Base-by-base conservation (phyloP, 2,797 vertebrate species). In the Myotis planiceps region DNA sequence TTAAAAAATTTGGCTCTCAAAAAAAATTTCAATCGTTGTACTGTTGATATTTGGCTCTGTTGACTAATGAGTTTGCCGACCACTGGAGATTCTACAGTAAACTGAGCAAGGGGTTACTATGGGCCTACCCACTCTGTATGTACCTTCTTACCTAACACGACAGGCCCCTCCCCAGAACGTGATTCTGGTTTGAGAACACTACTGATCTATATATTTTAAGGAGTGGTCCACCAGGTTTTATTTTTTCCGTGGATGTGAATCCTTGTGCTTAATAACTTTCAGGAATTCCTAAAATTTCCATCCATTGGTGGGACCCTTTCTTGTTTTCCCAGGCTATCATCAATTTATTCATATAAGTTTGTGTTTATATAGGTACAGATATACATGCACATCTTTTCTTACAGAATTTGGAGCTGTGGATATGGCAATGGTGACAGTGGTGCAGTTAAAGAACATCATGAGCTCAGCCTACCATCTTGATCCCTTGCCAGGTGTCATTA, bases 221-320 rank as follows among this genome's bases (percentile, higher is more conserved):
- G 25, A 88, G 1, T 63, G 23, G 25, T 81, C 49, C 10, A 87
- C 5, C 37, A 81, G 25, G 75, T 55, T 80, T 74, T 63, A 69
- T 45, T 78, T 95, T n/a, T n/a, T 68, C 71, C 51, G 29, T 51
- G 49, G 12, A n/a, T 75, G 4, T 65, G 27, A 75, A 51, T 90
- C 71, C 19, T 86, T 8, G 34, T 29, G 12, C 51, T 86, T 80
- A 84, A 1, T 86, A 66, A 49, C 85, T 75, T 84, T 96, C n/a
- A 92, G 76, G 39, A 84, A 92, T 81, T 94, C 47, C 71, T 58
- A 9, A 76, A 47, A 63, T 84, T 92, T 78, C 60, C 16, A 87
- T 29, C 19, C 25, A 89, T 19, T 29, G 23, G 78, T 19, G 27
- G 34, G 29, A 60, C 5, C 16, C 32, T 82, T 78, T 55, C 75